phyloP scores from a whole-genome alignment of 2,797 vertebrate genomes.

The Aratinga solstitialis region DNA sequence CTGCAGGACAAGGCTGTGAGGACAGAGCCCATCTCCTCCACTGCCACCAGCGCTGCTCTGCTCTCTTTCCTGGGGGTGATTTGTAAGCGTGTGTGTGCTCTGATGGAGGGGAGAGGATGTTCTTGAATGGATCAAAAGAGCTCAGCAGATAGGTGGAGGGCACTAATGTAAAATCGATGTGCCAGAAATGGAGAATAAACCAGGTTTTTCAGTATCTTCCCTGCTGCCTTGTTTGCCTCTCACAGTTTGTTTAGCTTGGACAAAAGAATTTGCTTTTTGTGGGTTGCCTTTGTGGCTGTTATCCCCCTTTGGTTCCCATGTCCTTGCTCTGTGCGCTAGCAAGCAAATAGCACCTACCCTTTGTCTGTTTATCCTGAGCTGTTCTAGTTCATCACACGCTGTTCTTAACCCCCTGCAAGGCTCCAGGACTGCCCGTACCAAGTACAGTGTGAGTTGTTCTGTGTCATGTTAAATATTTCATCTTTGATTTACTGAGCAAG shows the following conservation, averaged over 20 bases:
- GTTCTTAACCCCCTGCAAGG: neutral
- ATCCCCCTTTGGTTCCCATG: rapidly evolving
- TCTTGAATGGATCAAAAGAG: neutral
- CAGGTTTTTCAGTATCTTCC: neutral
- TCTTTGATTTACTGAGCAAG: neutral
- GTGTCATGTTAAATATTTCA: neutral
- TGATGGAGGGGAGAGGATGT: neutral
- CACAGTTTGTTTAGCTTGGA: neutral
- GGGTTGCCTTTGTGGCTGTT: neutral
- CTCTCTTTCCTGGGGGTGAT: neutral
- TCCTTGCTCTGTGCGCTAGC: neutral
- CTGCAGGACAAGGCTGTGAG: neutral
- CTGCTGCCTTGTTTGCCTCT: neutral
- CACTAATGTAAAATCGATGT: rapidly evolving
- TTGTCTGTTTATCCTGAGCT: neutral
- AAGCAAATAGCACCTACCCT: rapidly evolving
- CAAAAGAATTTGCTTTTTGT: neutral
- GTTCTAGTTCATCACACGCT: neutral
- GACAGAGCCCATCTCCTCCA: rapidly evolving
- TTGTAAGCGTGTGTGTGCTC: neutral
- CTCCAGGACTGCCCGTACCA: neutral
- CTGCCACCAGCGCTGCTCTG: neutral
- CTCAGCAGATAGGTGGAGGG: neutral
- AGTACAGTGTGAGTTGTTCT: neutral
- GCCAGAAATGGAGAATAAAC: neutral